Evolutionary conservation across 2,888 invertebrate genomes (phyloP), one percentile per base, ranked within the genome.

Genomic region (Oegoconia quadripuncta): DNA sequence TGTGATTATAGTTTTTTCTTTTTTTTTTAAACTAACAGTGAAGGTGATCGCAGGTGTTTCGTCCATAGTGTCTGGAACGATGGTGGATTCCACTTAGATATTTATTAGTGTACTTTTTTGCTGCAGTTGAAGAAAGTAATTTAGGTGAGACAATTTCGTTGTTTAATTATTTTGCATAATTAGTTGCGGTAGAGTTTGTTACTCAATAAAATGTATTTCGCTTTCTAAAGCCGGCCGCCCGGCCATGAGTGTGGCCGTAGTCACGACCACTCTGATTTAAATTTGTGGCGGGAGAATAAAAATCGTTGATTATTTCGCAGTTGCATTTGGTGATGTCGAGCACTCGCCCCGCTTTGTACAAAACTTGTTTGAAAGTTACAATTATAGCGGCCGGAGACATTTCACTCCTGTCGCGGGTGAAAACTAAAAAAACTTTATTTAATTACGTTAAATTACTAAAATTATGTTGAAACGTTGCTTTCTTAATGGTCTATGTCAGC

Each of bases 201-300:
- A 71, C 64, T 66, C 74, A 77, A 77, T 77, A 69, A 71, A 73
- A 74, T 74, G 69, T 71, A 56, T 66, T 71, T 71, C 76, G 82
- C 86, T 86, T 84, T 84, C 84, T 83, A 84, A 79, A 80, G n/a
- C n/a, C n/a, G n/a, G 73, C 7, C 7, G 61, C 53, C 59, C 76
- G 84, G 66, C 84, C 84, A 77, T 84, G 84, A 83, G 81, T 83
- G 79, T 74, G 73, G 68, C 68, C 59, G 63, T 64, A 64, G 76
- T 75, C 75, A 78, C 76, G 75, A 77, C 56, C 49, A 62, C 52
- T 49, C 50, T 55, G 62, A 68, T 61, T 64, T 67, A 70, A 72
- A 63, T 73, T 69, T 55, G 60, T 59, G 44, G 50, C 47, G 53
- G 62, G 63, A 64, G 61, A 71, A 61, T 61, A 63, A 63, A 58